A percentile compares a stretch with the other conserved stretches of the same genome.
phyloP scores from a whole-genome alignment of 2,113 vertebrate genomes.

The Mormyrus iriodes region DNA sequence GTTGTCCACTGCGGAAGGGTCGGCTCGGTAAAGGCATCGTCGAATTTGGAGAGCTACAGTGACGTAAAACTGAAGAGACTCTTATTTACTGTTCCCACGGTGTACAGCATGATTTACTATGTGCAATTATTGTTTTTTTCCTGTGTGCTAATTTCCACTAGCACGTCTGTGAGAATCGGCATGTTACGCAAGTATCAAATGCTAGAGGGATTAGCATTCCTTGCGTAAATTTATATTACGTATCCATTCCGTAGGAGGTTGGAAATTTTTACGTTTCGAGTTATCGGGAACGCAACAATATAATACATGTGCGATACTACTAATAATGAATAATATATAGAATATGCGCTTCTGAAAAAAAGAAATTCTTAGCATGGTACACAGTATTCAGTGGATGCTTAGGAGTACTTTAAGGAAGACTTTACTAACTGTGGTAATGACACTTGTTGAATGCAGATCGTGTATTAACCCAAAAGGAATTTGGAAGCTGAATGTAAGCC shows the following conservation, averaged over 20 bases:
- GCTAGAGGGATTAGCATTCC: not conserved
- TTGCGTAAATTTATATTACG: not conserved
- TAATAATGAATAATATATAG: no score
- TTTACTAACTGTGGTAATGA: no score
- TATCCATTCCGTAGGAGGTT: not conserved
- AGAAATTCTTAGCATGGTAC: no score
- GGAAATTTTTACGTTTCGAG: not conserved
- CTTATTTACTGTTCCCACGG: not conserved
- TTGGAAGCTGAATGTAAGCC: not conserved
- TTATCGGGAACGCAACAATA: not conserved
- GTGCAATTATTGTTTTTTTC: not conserved
- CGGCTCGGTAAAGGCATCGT: not conserved
- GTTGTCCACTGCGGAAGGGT: not conserved
- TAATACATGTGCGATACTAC: no score
- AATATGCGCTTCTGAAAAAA: no score
- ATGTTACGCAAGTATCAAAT: no score
- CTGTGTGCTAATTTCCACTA: not conserved
- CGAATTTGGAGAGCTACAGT: not conserved
- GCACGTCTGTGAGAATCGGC: not conserved
- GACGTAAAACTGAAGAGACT: not conserved
- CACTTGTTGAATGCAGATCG: not conserved
- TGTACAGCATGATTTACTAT: no score
- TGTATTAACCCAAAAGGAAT: not conserved
- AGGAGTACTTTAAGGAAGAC: no score
- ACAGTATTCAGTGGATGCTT: no score